Percentiles rank a stretch among this genome's conserved stretches.
phyloP scores from a whole-genome alignment of 2,888 invertebrate genomes.

The Epistrophe eligans region DNA sequence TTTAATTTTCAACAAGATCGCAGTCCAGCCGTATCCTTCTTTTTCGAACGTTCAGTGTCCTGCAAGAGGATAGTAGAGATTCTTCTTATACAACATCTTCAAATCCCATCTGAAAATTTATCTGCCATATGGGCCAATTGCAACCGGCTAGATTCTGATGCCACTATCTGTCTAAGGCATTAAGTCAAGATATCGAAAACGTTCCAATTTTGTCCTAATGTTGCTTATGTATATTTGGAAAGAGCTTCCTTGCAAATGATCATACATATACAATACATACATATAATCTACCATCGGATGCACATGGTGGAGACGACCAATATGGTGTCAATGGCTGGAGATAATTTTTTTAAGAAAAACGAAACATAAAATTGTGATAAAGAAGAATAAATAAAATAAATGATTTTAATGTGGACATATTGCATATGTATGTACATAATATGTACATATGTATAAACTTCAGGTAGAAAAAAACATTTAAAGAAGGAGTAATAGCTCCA shows the following conservation, averaged over 20 bases:
- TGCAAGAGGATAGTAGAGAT: slow-evolving; percentile 26
- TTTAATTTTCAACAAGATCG: not conserved
- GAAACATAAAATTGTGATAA: slow-evolving; percentile 25
- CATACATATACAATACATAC: not conserved
- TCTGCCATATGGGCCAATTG: slow-evolving; percentile 71
- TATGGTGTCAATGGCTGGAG: slow-evolving; percentile 66
- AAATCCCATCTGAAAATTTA: slow-evolving; percentile 67
- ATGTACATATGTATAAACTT: too few relatives aligned
- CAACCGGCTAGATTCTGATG: slow-evolving; percentile 59
- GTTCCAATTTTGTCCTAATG: slow-evolving; percentile 64
- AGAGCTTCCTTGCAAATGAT: slow-evolving; percentile 37
- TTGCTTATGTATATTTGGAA: slow-evolving; percentile 34
- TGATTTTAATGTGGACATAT: not conserved
- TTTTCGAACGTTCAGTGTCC: slow-evolving; percentile 17
- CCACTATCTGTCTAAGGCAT: slow-evolving; percentile 42
- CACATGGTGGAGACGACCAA: slow-evolving; percentile 59
- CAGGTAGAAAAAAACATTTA: not conserved
- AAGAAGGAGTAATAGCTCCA: too few relatives aligned
- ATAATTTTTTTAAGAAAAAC: slow-evolving; percentile 50
- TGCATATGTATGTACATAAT: too few relatives aligned
- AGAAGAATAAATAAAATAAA: slow-evolving; percentile 18
- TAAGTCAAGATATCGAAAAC: slow-evolving; percentile 69
- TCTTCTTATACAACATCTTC: slow-evolving; percentile 65
- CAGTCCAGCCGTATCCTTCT: not conserved
- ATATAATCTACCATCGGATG: slow-evolving; percentile 60